These are phyloP conservation scores for Zosterops pallidus DNA, from an alignment of 2,113 vertebrate genomes.

Conservation along the genomic window DNA sequence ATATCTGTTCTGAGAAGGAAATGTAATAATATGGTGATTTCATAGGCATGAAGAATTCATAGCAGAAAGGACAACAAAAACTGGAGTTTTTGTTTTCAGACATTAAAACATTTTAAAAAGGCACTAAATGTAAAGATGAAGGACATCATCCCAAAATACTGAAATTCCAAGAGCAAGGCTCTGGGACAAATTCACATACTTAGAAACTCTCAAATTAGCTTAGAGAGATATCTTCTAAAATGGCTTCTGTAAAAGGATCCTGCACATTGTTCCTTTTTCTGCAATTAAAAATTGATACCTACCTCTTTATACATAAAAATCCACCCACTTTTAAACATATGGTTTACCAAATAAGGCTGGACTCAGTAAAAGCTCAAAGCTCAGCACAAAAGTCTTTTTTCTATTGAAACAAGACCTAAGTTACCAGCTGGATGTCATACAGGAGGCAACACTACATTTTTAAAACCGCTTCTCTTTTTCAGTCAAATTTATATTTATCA, in stretches of 20 bases:
- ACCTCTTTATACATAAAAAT: neutral
- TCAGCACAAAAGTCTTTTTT: neutral
- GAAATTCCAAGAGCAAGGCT: neutral
- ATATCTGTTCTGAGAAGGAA: neutral
- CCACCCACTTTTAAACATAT: neutral
- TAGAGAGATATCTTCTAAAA: neutral
- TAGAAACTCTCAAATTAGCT: neutral
- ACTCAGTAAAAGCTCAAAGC: neutral
- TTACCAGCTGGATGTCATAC: neutral
- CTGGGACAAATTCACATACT: neutral
- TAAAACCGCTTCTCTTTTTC: neutral
- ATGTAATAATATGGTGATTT: neutral
- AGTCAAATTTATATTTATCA: constrained; percentile 27
- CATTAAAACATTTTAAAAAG: neutral
- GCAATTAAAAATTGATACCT: rapidly evolving
- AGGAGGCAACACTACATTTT: neutral
- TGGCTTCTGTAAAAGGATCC: neutral
- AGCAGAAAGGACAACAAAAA: neutral
- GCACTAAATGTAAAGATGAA: neutral
- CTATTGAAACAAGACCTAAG: neutral
- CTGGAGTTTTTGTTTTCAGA: neutral
- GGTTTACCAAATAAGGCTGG: neutral
- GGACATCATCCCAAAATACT: neutral
- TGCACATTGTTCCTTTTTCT: neutral
- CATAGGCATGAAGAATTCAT: neutral